phyloP scores from a whole-genome alignment of 2,888 invertebrate species.

The Tetrapedia diversipes region DNA sequence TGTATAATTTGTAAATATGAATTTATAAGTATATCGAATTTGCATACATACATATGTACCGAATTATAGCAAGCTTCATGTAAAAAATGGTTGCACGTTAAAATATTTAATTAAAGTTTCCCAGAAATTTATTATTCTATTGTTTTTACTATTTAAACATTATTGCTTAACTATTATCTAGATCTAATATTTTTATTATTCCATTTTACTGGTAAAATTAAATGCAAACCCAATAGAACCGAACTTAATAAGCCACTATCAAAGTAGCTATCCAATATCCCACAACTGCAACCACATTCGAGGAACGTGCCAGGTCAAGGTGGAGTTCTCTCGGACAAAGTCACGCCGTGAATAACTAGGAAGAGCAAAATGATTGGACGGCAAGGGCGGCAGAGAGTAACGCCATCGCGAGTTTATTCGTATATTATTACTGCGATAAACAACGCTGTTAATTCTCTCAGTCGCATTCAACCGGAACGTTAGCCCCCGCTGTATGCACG shows the following conservation, averaged over 20 bases:
- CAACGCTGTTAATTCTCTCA: slow-evolving; percentile 59
- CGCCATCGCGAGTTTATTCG: slow-evolving; percentile 48
- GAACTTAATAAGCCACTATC: slow-evolving; percentile 14
- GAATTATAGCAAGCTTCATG: too few relatives aligned
- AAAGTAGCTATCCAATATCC: slow-evolving; percentile 6
- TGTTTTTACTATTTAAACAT: too few relatives aligned
- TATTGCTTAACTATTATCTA: too few relatives aligned
- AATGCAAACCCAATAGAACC: background rate
- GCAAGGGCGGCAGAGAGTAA: slow-evolving; percentile 28
- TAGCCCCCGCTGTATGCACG: slow-evolving; percentile 14
- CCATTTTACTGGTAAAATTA: background rate
- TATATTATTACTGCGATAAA: slow-evolving; percentile 53
- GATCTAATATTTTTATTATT: too few relatives aligned
- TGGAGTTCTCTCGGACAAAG: slow-evolving; percentile 30
- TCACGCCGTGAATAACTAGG: slow-evolving; percentile 43
- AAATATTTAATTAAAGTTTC: too few relatives aligned
- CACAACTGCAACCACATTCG: background rate
- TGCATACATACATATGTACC: too few relatives aligned
- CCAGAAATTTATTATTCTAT: too few relatives aligned
- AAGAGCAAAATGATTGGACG: slow-evolving; percentile 11
- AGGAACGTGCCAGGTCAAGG: slow-evolving; percentile 28
- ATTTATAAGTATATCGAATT: too few relatives aligned
- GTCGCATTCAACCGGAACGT: slow-evolving; percentile 26
- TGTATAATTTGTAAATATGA: too few relatives aligned
- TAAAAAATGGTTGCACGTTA: too few relatives aligned